Percentiles rank a stretch among this genome's conserved stretches.
Conservation (phyloP, 2,797 vertebrate species). For the Sebastes hubbsi region DNA sequence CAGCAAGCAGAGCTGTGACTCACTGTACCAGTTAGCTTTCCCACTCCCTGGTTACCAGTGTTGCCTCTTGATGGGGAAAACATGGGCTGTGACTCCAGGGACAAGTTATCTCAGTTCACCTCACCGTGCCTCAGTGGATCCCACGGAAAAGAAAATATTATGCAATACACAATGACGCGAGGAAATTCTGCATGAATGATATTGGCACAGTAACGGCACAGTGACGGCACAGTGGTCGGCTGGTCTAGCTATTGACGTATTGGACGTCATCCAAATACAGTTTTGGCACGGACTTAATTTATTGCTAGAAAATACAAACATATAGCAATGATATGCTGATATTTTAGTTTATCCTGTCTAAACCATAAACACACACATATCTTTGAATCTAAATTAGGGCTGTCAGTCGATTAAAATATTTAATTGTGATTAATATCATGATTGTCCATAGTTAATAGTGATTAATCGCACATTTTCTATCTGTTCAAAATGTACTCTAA, state of each 20-base stretch:
- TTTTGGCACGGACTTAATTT: not conserved
- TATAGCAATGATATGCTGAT: not conserved
- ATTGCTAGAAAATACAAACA: not conserved
- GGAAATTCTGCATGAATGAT: not conserved
- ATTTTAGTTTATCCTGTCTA: not conserved
- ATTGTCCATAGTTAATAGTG: too few relatives aligned
- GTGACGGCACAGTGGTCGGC: accelerated
- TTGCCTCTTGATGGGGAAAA: slow-evolving; percentile 18
- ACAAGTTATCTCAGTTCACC: slow-evolving; percentile 17
- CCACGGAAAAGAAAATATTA: not conserved
- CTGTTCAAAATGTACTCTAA: too few relatives aligned
- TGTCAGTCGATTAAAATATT: too few relatives aligned
- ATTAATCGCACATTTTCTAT: too few relatives aligned
- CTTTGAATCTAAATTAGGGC: not conserved
- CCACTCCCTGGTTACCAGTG: slow-evolving; percentile 14
- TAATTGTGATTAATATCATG: accelerated
- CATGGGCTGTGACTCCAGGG: slow-evolving; percentile 7
- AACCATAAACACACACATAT: not conserved
- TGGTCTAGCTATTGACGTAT: not conserved
- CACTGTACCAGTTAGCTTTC: slow-evolving; percentile 10
- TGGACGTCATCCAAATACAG: not conserved
- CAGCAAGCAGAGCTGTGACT: slow-evolving; percentile 19
- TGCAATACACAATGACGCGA: not conserved
- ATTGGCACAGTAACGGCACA: not conserved
- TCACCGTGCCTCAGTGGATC: not conserved